These are phyloP conservation scores for Parauchenoglanis punctatus DNA, from an alignment of 2,797 vertebrate genomes.

Conservation along the genomic window DNA sequence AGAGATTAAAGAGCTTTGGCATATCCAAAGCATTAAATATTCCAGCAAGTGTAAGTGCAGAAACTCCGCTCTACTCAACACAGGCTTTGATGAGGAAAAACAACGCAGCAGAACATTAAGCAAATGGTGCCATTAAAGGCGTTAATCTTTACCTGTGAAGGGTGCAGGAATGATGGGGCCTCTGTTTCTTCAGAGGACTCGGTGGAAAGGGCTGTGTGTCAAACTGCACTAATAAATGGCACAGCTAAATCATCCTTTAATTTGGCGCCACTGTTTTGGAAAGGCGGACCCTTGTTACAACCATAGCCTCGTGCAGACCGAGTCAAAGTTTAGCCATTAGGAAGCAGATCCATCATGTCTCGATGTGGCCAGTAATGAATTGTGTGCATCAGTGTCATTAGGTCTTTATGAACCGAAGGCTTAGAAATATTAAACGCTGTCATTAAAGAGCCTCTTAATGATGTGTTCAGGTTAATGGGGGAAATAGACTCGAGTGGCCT, in stretches of 20 bases:
- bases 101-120: conserved; percentile 67
- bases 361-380: conserved; percentile 68
- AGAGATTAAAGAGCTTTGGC: conserved; percentile 3
- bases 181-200: conserved; percentile 70
- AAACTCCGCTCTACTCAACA: neutral
- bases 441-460: conserved; percentile 63
- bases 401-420: conserved; percentile 66
- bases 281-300: conserved; percentile 66
- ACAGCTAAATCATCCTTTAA: conserved; percentile 79
- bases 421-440: conserved; percentile 61
- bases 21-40: neutral
- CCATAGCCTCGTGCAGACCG: conserved; percentile 54
- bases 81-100: conserved; percentile 49
- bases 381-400: conserved; percentile 70
- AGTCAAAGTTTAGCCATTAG: conserved; percentile 73
- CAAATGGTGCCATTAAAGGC: conserved; percentile 80
- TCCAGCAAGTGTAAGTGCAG: neutral
- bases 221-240: conserved; percentile 77
- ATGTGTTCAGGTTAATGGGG: conserved; percentile 67
- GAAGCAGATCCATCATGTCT: conserved; percentile 68
- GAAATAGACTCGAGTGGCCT: conserved; percentile 57
- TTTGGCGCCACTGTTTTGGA: conserved; percentile 73
- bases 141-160: conserved; percentile 79
- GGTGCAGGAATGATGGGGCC: conserved; percentile 69
- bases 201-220: conserved; percentile 71